Evolutionary conservation across 2,797 vertebrate genomes (phyloP), one percentile per base, ranked within the genome.

Genomic region (Sarcophilus harrisii): DNA sequence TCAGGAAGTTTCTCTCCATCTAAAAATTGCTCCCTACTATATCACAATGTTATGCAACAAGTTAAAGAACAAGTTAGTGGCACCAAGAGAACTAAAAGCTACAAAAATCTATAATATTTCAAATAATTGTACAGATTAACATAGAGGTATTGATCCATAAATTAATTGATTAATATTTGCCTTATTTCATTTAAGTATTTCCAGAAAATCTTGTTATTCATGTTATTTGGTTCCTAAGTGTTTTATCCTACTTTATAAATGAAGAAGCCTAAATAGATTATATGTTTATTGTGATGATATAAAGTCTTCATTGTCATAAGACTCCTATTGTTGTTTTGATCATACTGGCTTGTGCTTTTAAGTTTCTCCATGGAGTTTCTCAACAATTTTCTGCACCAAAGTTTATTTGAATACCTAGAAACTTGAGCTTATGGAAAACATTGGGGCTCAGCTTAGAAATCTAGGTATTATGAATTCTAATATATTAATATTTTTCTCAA

Each of bases 301-400:
- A 81, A 21, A 81, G n/a, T 81, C 73, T 81, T 45, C 9, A 81
- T 81, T 3, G n/a, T 81, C n/a, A 10, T 81, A 45, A 38, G 6
- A 21, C 3, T 81, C 21, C 1, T 73, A 49, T 57, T 52, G 14
- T 38, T 57, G 30, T 87, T 60, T 58, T 81, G 38, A 81, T 45
- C 38, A 24, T 45, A 24, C 1, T 93, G 28, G 29, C 10, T 59
- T 32, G 60, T 28, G 58, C 0, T 90, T 54, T 27, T 93, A 57
- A 58, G 45, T 12, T 58, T 96, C 66, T 94, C 55, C 32, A 32
- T 93, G 54, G 94, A 16, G 18, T 81, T 81, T 81, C 38, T 81
- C 73, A 73, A 38, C 52, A 3, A 29, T 92, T 93, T 92, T 58
- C 2, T n/a, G 32, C 95, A 93, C 91, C 92, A 93, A 94, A 96